Percentiles rank a stretch among this genome's conserved stretches.
phyloP scores from a whole-genome alignment of 2,113 vertebrate genomes.

The Phainopepla nitens region DNA sequence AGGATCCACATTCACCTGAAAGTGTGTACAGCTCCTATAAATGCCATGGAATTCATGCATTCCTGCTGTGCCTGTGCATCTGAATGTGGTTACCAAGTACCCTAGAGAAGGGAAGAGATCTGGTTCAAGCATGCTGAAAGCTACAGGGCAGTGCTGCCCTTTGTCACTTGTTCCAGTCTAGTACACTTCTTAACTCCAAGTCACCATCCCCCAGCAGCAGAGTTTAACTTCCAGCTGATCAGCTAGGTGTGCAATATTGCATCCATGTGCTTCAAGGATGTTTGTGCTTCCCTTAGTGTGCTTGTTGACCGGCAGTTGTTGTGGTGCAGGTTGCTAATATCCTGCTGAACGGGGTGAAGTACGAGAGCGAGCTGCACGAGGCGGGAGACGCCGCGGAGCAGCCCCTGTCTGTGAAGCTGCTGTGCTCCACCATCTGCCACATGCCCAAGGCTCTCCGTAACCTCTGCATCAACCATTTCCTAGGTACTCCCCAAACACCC shows the following conservation, averaged over 20 bases:
- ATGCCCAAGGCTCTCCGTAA: conserved; percentile 92
- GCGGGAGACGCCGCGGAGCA: conserved; percentile 75
- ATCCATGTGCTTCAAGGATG: background rate
- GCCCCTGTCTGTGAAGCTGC: conserved; percentile 85
- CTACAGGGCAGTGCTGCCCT: background rate
- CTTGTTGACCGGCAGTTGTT: conserved; percentile 41
- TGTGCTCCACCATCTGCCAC: conserved; percentile 90
- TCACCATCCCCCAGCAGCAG: background rate
- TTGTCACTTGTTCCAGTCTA: background rate
- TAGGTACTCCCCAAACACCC: conserved; percentile 74
- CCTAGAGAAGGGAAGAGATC: background rate
- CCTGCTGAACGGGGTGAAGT: conserved; percentile 90
- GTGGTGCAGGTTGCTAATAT: conserved; percentile 90
- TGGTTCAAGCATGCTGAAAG: background rate
- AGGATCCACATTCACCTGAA: background rate
- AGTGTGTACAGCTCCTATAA: background rate
- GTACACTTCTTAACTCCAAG: background rate
- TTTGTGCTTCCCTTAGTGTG: background rate
- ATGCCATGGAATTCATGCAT: background rate
- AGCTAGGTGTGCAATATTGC: background rate
- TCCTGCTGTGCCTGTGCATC: background rate
- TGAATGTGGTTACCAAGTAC: background rate
- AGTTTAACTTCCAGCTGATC: background rate
- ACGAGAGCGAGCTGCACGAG: conserved; percentile 89
- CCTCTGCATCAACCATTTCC: conserved; percentile 96